These are phyloP conservation scores for Dipodomys ordii DNA, from an alignment of 2,113 vertebrate genomes.

Conservation along the genomic window DNA sequence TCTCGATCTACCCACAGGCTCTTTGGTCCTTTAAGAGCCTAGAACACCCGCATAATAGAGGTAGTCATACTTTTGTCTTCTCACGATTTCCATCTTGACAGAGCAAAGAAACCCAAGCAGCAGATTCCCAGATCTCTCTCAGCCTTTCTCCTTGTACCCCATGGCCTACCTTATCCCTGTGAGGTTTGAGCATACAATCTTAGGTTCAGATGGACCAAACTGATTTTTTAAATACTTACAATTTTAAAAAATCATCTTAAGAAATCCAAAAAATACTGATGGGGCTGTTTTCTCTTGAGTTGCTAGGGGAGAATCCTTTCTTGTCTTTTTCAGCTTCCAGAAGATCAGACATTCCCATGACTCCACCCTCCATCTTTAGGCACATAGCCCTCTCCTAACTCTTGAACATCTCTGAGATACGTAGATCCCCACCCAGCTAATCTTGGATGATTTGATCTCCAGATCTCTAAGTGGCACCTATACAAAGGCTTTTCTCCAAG, in stretches of 20 bases:
- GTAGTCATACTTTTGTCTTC: no score
- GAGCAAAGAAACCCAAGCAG: no score
- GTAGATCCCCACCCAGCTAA: not conserved
- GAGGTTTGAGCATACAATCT: not conserved
- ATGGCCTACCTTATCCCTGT: no score
- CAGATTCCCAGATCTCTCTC: accelerated
- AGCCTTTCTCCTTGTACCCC: accelerated
- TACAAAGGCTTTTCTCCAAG: not conserved
- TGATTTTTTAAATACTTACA: no score
- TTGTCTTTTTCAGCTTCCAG: not conserved
- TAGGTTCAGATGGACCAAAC: not conserved
- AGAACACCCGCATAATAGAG: no score
- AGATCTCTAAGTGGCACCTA: not conserved
- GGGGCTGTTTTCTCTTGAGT: no score
- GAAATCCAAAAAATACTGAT: not conserved
- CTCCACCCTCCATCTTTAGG: not conserved
- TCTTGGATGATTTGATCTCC: not conserved
- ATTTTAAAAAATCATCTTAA: not conserved
- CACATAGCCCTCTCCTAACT: not conserved
- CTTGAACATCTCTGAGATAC: not conserved
- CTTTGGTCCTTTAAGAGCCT: no score
- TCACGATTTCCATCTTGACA: no score
- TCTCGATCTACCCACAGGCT: no score
- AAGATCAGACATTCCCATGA: not conserved
- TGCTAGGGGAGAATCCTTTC: not conserved